Evolutionary conservation across 2,888 invertebrate genomes (phyloP).

Genomic region (Trachelus stipa): DNA sequence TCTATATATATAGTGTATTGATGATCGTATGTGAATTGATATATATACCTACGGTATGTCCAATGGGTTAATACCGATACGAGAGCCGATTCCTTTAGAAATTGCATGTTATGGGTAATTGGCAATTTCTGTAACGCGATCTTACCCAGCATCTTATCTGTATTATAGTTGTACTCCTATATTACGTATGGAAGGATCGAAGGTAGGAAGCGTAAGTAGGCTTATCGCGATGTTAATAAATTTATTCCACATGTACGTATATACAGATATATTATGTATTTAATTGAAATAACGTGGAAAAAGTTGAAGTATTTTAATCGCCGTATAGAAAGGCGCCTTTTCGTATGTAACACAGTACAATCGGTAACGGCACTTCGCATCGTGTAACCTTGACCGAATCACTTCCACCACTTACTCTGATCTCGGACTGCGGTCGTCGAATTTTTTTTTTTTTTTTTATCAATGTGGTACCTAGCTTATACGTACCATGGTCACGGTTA

Average conservation of each 20-base stretch:
- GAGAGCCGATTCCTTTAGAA: conserved; percentile 39
- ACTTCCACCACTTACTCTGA: not conserved
- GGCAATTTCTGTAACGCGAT: conserved; percentile 57
- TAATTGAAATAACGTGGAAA: not conserved
- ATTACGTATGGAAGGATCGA: not conserved
- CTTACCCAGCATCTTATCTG: not conserved
- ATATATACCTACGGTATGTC: not conserved
- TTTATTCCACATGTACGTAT: not conserved
- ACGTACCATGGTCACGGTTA: not conserved
- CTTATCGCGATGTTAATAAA: not conserved
- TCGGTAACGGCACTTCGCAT: conserved; percentile 20
- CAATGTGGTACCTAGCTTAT: not conserved
- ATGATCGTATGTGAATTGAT: conserved; percentile 21
- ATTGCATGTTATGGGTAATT: conserved; percentile 60
- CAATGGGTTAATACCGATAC: conserved; percentile 46
- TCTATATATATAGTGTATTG: not conserved
- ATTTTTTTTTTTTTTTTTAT: not conserved
- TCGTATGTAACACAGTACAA: not conserved
- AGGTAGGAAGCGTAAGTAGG: not conserved
- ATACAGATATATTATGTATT: not conserved
- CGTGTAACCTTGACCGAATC: conserved; percentile 19
- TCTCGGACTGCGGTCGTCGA: not conserved
- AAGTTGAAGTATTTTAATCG: not conserved
- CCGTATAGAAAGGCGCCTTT: not conserved
- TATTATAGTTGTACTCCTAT: not conserved